Conservation (phyloP, 2,113 vertebrate genomes). For the Amphiprion percula region DNA sequence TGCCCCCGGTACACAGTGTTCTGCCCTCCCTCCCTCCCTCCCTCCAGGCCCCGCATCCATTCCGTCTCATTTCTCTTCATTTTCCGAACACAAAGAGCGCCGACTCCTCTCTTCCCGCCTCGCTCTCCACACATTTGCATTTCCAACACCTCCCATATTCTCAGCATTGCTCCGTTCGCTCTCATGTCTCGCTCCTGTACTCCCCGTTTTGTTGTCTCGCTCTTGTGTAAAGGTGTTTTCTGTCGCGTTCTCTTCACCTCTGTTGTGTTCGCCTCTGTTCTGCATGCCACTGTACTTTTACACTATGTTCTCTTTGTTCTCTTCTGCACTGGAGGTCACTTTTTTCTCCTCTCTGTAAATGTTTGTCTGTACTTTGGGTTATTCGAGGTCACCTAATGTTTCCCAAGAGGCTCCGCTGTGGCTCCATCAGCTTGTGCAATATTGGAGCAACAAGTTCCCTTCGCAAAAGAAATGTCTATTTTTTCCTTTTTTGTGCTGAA, state of each 20-base stretch:
- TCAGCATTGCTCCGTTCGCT: background rate
- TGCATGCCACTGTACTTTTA: background rate
- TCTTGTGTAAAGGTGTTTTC: slow-evolving; percentile 8
- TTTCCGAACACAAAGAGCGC: slow-evolving; percentile 45
- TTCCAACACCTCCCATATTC: background rate
- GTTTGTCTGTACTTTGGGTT: slow-evolving; percentile 8
- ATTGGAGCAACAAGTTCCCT: background rate
- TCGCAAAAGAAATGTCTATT: background rate
- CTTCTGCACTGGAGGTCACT: background rate
- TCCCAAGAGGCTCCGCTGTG: background rate
- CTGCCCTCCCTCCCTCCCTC: slow-evolving; percentile 45
- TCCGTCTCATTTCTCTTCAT: slow-evolving; percentile 53
- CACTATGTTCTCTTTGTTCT: slow-evolving; percentile 2
- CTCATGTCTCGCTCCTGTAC: background rate
- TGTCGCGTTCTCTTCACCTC: background rate
- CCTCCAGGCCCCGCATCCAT: slow-evolving; percentile 37
- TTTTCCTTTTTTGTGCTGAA: background rate
- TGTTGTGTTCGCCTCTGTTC: slow-evolving; percentile 8
- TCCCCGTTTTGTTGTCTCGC: slow-evolving; percentile 2
- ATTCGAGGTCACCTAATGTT: slow-evolving; percentile 26
- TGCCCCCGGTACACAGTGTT: slow-evolving; percentile 59
- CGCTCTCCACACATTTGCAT: background rate
- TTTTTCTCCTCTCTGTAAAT: background rate
- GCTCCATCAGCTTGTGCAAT: background rate
- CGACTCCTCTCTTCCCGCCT: background rate